Conservation (phyloP, 2,797 vertebrate species). For the Pempheris klunzingeri region DNA sequence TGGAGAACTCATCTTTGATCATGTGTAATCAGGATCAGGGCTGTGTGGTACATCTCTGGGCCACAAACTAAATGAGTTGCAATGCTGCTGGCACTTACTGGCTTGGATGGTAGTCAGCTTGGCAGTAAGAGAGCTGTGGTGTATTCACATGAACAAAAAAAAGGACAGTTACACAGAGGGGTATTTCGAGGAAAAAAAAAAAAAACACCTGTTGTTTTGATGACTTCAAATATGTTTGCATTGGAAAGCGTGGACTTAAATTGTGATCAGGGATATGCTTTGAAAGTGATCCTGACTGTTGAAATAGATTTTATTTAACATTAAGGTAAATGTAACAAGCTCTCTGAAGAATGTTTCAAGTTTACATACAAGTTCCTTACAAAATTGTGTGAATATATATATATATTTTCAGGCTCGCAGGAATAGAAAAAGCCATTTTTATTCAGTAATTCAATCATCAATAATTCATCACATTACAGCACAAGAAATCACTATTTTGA, state of each 20-base stretch:
- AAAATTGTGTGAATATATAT: neutral
- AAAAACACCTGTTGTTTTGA: slow-evolving; percentile 80
- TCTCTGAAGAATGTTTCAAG: neutral
- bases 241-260: slow-evolving; percentile 37
- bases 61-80: slow-evolving; percentile 78
- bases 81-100: slow-evolving; percentile 76
- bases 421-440: slow-evolving; percentile 26
- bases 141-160: slow-evolving; percentile 74
- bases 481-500: slow-evolving; percentile 63
- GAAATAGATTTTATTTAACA: neutral
- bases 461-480: slow-evolving; percentile 73
- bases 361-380: neutral
- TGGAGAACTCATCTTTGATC: slow-evolving; percentile 79
- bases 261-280: slow-evolving; percentile 29
- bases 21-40: slow-evolving; percentile 82
- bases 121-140: slow-evolving; percentile 75
- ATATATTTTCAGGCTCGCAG: neutral
- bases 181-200: slow-evolving; percentile 66
- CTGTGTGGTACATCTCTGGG: slow-evolving; percentile 73
- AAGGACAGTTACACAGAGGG: slow-evolving; percentile 77
- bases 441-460: slow-evolving; percentile 48
- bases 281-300: slow-evolving; percentile 18
- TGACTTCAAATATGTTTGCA: slow-evolving; percentile 69
- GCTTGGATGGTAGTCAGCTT: slow-evolving; percentile 83
- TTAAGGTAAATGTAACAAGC: neutral